These are phyloP conservation scores for Coremacera marginata DNA, from an alignment of 2,888 invertebrate species.

Conservation along the genomic window DNA sequence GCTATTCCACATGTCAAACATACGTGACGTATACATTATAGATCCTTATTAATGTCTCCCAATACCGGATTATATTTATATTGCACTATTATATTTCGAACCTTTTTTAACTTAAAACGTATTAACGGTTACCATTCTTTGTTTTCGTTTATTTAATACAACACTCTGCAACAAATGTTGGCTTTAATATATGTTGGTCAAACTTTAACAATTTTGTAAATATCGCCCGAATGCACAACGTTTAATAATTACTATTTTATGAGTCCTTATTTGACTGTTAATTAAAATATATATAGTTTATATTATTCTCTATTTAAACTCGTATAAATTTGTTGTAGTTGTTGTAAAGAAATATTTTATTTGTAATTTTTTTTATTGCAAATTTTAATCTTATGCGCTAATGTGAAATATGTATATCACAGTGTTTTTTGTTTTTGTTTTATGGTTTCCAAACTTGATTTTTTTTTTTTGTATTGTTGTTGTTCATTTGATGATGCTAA, in stretches of 20 bases:
- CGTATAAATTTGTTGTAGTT: neutral
- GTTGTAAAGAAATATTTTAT: neutral
- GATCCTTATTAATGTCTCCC: slow-evolving; percentile 34
- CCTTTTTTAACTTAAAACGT: neutral
- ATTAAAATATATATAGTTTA: slow-evolving; percentile 26
- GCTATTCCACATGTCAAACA: slow-evolving; percentile 71
- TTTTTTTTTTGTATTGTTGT: slow-evolving; percentile 31
- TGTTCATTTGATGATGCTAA: slow-evolving; percentile 31
- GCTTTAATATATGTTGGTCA: neutral
- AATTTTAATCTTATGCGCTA: slow-evolving; percentile 26
- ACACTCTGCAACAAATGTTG: too few relatives aligned
- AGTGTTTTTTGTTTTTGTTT: slow-evolving; percentile 46
- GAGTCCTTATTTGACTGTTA: neutral
- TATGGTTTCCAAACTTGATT: slow-evolving; percentile 14
- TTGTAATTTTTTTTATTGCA: slow-evolving; percentile 22
- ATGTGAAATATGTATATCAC: slow-evolving; percentile 53
- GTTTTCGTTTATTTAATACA: neutral
- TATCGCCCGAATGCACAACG: neutral
- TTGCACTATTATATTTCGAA: neutral
- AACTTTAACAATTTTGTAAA: slow-evolving; percentile 28
- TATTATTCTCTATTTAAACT: slow-evolving; percentile 19
- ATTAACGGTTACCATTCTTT: neutral
- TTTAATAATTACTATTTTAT: slow-evolving; percentile 1
- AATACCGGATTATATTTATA: neutral
- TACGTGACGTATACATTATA: slow-evolving; percentile 71